phyloP scores from a whole-genome alignment of 2,888 invertebrate species.

The Drosophila pullipes region DNA sequence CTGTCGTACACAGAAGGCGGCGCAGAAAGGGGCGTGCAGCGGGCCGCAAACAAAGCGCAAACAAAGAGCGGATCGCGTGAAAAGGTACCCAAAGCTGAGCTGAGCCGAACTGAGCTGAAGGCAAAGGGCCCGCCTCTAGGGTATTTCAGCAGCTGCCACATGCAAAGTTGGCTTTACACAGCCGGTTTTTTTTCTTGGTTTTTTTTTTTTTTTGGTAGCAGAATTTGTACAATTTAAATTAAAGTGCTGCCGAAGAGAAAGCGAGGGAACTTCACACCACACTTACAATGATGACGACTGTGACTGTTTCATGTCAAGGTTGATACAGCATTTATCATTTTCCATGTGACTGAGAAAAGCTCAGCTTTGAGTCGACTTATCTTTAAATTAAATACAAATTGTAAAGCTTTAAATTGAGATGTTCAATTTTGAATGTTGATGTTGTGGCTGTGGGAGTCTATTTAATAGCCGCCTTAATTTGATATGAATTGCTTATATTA shows the following conservation, averaged over 20 bases:
- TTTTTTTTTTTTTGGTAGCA: conserved; percentile 36
- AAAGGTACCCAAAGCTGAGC: conserved; percentile 47
- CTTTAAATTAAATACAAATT: not conserved
- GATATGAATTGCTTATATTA: not conserved
- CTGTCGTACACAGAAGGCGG: conserved; percentile 27
- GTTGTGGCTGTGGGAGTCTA: not conserved
- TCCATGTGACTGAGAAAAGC: conserved; percentile 2
- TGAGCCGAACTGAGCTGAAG: conserved; percentile 31
- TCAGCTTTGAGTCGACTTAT: not conserved
- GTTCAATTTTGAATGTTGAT: not conserved
- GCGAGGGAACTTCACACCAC: conserved; percentile 14
- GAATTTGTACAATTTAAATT: conserved; percentile 77
- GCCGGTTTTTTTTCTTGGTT: not conserved
- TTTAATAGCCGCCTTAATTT: not conserved
- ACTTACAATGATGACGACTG: conserved; percentile 38
- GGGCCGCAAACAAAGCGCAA: conserved; percentile 70
- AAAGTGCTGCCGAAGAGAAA: conserved; percentile 52
- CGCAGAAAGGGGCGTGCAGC: not conserved
- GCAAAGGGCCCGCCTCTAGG: conserved; percentile 50
- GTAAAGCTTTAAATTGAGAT: not conserved
- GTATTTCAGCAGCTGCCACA: conserved; percentile 44
- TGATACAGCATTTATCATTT: conserved; percentile 14
- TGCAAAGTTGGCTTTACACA: conserved; percentile 51
- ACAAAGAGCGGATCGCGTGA: conserved; percentile 73
- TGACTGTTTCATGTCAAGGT: conserved; percentile 30